These are phyloP conservation scores for Chloroceryle inda DNA, from an alignment of 2,797 vertebrate species.

Conservation along the genomic window DNA sequence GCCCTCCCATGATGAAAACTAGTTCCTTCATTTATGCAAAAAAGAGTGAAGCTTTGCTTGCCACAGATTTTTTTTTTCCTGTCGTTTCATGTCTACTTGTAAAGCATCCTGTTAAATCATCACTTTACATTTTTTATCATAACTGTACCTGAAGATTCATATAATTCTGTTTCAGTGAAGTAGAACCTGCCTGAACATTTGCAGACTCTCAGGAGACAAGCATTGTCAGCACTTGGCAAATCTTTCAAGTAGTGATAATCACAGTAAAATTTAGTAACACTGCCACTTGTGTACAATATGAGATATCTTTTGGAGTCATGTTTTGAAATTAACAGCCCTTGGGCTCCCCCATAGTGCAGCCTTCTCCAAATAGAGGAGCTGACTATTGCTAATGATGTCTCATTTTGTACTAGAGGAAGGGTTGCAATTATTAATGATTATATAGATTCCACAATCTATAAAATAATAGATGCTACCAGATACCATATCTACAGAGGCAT, in stretches of 20 bases:
- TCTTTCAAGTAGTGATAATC: conserved; percentile 36
- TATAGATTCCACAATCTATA: neutral
- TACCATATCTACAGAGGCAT: neutral
- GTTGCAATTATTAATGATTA: neutral
- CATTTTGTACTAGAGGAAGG: neutral
- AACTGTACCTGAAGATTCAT: conserved; percentile 18
- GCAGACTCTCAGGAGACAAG: conserved; percentile 15
- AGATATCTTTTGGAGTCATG: neutral
- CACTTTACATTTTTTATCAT: conserved; percentile 1
- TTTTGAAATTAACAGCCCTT: conserved; percentile 29
- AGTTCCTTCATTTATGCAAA: neutral
- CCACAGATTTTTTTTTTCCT: neutral
- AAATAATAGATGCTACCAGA: neutral
- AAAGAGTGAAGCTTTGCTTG: neutral
- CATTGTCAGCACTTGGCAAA: conserved; percentile 47
- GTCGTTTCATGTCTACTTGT: neutral
- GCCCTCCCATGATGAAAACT: neutral
- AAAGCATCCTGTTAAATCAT: conserved; percentile 36
- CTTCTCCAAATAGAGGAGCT: neutral
- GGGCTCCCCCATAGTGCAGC: neutral
- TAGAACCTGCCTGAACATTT: conserved; percentile 33
- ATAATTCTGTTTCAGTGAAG: conserved; percentile 14
- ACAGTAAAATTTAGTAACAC: conserved; percentile 42
- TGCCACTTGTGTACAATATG: neutral
- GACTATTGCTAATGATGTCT: neutral